Percentiles rank a stretch among this genome's conserved stretches.
phyloP scores from a whole-genome alignment of 2,113 vertebrate genomes.

The Eonycteris spelaea region DNA sequence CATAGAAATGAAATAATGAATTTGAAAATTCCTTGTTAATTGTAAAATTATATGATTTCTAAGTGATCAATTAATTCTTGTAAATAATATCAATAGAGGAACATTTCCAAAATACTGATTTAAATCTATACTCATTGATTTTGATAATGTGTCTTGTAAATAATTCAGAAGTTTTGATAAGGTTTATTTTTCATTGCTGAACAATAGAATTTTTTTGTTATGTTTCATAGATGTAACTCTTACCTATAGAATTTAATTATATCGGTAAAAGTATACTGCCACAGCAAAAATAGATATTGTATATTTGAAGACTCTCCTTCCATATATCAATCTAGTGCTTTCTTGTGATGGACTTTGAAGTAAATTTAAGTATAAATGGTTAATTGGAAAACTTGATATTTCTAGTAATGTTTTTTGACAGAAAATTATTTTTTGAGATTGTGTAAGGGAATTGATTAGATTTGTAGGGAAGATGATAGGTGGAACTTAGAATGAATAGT shows the following conservation, averaged over 20 bases:
- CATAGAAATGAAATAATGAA: background rate
- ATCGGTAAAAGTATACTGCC: background rate
- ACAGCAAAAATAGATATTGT: background rate
- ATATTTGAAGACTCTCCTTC: background rate
- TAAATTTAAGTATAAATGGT: conserved; percentile 15
- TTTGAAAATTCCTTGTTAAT: background rate
- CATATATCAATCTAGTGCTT: background rate
- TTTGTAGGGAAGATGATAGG: background rate
- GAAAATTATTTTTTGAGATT: conserved; percentile 41
- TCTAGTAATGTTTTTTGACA: background rate
- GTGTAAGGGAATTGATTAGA: conserved; percentile 6
- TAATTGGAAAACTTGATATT: conserved; percentile 1
- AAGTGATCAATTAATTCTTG: background rate
- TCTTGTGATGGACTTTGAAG: background rate
- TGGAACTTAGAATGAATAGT: background rate
- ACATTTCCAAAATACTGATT: background rate
- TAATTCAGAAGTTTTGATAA: background rate
- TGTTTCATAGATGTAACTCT: background rate
- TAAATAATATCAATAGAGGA: background rate
- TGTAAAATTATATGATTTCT: background rate
- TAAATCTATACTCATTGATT: background rate
- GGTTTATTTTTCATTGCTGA: background rate
- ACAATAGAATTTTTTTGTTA: background rate
- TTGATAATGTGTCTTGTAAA: background rate
- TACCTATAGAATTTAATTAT: background rate